phyloP scores from a whole-genome alignment of 2,888 invertebrate genomes.

The Germaria angustata region DNA sequence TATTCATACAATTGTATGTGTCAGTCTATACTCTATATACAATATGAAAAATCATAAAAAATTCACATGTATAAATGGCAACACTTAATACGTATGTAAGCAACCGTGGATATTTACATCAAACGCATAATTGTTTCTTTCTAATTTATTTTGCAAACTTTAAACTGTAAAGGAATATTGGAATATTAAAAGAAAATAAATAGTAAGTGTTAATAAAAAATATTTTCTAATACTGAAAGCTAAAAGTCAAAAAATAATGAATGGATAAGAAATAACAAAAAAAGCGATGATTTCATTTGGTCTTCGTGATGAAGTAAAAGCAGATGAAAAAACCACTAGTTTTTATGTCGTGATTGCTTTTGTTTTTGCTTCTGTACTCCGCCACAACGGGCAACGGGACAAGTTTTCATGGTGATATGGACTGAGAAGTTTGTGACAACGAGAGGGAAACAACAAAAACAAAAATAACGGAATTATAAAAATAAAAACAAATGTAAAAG shows the following conservation, averaged over 20 bases:
- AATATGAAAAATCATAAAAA: no score
- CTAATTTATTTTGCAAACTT: conserved; percentile 66
- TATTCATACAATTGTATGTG: no score
- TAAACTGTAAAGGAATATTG: conserved; percentile 16
- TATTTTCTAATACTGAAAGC: neutral
- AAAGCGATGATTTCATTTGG: conserved; percentile 78
- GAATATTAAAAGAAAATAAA: conserved; percentile 19
- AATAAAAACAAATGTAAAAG: conserved; percentile 45
- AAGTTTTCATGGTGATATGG: conserved; percentile 50
- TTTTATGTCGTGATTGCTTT: conserved; percentile 48
- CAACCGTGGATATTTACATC: conserved; percentile 45
- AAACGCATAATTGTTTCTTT: conserved; percentile 56
- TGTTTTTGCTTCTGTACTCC: conserved; percentile 68
- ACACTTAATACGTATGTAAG: neutral
- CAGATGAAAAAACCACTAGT: conserved; percentile 70
- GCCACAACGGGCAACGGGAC: conserved; percentile 60
- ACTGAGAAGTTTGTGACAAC: conserved; percentile 23
- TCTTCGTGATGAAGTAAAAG: conserved; percentile 62
- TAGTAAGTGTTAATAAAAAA: conserved; percentile 38
- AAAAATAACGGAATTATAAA: conserved; percentile 32
- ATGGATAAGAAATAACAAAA: conserved; percentile 31
- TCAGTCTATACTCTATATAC: no score
- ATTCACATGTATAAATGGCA: no score
- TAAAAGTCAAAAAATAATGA: neutral
- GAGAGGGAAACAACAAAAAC: conserved; percentile 49